These are phyloP conservation scores for Galeopsomyia nigrocyanea DNA, from an alignment of 2,888 invertebrate genomes.

Conservation along the genomic window DNA sequence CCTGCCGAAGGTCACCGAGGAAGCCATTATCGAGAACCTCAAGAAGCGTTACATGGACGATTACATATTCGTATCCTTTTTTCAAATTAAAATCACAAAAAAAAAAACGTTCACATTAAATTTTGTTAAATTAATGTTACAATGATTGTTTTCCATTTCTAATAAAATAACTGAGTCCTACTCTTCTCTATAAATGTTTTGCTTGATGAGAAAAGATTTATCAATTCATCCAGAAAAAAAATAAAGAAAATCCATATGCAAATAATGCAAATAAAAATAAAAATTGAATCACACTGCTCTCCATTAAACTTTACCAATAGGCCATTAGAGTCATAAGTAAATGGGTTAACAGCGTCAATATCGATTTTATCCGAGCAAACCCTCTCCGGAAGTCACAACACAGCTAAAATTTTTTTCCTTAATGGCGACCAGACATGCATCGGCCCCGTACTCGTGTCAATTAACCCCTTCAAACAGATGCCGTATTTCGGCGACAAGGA, in stretches of 20 bases:
- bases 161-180: too few species aligned
- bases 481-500: constrained; percentile 77
- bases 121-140: too few species aligned
- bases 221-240: too few species aligned
- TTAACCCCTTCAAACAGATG: constrained; percentile 77
- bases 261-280: background rate
- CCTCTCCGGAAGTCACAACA: background rate
- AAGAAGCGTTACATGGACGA: constrained; percentile 77
- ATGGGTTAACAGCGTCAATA: constrained; percentile 25
- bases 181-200: too few species aligned
- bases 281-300: background rate
- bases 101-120: too few species aligned
- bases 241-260: background rate
- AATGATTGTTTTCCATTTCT: too few species aligned
- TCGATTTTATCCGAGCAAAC: constrained; percentile 25
- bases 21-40: constrained; percentile 77
- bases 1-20: constrained; percentile 74
- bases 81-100: background rate
- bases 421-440: constrained; percentile 73
- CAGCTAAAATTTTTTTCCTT: constrained; percentile 54
- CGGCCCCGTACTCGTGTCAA: constrained; percentile 75
- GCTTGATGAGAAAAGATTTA: too few species aligned
- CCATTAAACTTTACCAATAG: constrained; percentile 1
- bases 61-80: constrained; percentile 75
- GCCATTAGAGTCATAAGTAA: constrained; percentile 11